Evolutionary conservation across 2,888 invertebrate genomes (phyloP).

Genomic region (Tiliacea citrago): DNA sequence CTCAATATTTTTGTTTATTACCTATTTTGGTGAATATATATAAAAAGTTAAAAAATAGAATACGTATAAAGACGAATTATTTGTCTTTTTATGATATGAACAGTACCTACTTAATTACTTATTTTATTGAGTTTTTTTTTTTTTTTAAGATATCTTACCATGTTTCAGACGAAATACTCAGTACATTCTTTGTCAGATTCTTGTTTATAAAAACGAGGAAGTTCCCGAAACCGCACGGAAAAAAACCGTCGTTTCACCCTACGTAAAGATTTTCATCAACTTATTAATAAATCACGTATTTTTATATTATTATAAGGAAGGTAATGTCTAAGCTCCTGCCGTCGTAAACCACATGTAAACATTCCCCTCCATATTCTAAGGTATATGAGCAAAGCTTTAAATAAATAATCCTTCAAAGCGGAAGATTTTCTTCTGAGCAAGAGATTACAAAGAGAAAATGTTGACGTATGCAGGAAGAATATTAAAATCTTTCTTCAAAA

Average conservation of each 20-base stretch:
- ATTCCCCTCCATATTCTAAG: constrained; percentile 18
- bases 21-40: too few relatives aligned
- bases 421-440: constrained; percentile 23
- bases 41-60: too few relatives aligned
- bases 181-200: background rate
- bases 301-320: constrained; percentile 27
- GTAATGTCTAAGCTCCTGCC: constrained; percentile 5
- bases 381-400: constrained; percentile 30
- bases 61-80: too few relatives aligned
- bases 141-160: too few relatives aligned
- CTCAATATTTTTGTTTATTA: background rate
- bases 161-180: background rate
- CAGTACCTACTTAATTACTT: too few relatives aligned
- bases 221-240: too few relatives aligned
- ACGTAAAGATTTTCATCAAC: constrained; percentile 13
- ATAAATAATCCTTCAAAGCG: constrained; percentile 30
- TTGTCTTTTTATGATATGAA: too few relatives aligned
- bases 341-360: constrained; percentile 30
- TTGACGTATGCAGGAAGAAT: constrained; percentile 10
- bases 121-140: too few relatives aligned
- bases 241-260: too few relatives aligned
- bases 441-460: constrained; percentile 12
- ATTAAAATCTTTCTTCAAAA: constrained; percentile 19
- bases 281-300: constrained; percentile 36
- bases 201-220: background rate